phyloP scores from a whole-genome alignment of 2,797 vertebrate genomes.

The Pristis pectinata region DNA sequence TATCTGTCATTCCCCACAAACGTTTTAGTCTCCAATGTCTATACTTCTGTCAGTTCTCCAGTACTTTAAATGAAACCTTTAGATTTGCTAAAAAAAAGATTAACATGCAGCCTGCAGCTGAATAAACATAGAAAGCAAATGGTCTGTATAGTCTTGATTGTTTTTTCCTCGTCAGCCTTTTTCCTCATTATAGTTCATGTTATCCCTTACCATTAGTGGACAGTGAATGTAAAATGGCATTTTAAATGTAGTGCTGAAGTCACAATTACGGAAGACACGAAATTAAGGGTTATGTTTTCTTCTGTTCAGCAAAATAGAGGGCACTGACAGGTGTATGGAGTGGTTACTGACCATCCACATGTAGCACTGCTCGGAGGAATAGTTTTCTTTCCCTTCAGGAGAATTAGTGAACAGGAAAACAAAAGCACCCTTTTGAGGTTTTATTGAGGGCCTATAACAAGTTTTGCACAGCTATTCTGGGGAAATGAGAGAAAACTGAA shows the following conservation, averaged over 20 bases:
- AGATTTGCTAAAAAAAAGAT: background rate
- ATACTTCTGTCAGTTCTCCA: background rate
- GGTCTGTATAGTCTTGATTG: background rate
- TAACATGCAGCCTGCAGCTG: background rate
- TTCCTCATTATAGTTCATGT: background rate
- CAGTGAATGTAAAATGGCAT: background rate
- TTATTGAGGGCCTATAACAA: background rate
- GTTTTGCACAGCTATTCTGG: background rate
- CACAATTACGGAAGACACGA: background rate
- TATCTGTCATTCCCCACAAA: background rate
- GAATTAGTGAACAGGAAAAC: background rate
- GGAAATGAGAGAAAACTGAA: background rate
- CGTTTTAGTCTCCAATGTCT: too few relatives aligned
- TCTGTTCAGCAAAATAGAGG: background rate
- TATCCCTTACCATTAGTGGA: background rate
- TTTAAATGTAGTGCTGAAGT: background rate
- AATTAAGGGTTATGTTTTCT: too few relatives aligned
- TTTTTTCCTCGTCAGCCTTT: background rate
- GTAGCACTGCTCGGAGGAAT: background rate
- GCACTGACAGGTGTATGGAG: background rate
- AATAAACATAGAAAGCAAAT: constrained; percentile 14
- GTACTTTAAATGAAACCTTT: background rate
- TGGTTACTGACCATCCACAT: background rate
- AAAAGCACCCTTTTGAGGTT: background rate
- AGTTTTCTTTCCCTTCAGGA: background rate